These are phyloP conservation scores for Habropoda laboriosa DNA, from an alignment of 1,140 invertebrate species.

Conservation along the genomic window DNA sequence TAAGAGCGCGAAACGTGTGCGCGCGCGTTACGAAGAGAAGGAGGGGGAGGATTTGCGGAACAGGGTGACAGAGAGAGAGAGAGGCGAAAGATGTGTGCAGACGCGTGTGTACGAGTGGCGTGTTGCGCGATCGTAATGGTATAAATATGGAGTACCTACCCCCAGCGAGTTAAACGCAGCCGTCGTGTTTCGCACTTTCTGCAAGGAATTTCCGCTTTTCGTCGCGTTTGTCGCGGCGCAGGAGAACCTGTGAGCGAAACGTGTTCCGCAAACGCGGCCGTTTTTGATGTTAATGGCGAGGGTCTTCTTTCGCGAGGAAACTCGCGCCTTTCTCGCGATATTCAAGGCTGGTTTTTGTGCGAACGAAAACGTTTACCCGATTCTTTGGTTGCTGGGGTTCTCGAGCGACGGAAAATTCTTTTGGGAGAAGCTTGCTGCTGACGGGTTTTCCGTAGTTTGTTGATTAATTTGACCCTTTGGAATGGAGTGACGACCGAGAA, in stretches of 20 bases:
- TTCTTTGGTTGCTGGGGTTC: too few relatives aligned
- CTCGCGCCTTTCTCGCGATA: neutral
- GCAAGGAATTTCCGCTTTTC: slow-evolving; percentile 42
- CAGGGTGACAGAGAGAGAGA: too few relatives aligned
- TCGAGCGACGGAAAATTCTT: too few relatives aligned
- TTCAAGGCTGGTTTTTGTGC: neutral
- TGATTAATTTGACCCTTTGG: too few relatives aligned
- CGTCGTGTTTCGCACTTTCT: slow-evolving; percentile 34
- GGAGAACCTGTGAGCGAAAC: neutral
- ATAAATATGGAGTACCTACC: slow-evolving; percentile 51
- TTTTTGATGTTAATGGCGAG: slow-evolving; percentile 33
- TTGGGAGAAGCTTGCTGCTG: too few relatives aligned
- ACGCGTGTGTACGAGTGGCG: neutral
- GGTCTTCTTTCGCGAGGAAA: slow-evolving; percentile 17
- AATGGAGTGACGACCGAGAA: too few relatives aligned
- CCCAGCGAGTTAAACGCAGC: slow-evolving; percentile 35
- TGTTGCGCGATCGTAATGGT: slow-evolving; percentile 9
- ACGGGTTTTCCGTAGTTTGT: too few relatives aligned
- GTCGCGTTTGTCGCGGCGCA: slow-evolving; percentile 18
- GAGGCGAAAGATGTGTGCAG: too few relatives aligned
- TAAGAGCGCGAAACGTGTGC: slow-evolving; percentile 9
- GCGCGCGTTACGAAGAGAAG: too few relatives aligned
- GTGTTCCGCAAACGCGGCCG: slow-evolving; percentile 21
- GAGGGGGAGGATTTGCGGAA: too few relatives aligned
- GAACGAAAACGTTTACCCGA: slow-evolving; percentile 1